Conservation (phyloP, 2,888 invertebrate species). For the Junonia oenone region DNA sequence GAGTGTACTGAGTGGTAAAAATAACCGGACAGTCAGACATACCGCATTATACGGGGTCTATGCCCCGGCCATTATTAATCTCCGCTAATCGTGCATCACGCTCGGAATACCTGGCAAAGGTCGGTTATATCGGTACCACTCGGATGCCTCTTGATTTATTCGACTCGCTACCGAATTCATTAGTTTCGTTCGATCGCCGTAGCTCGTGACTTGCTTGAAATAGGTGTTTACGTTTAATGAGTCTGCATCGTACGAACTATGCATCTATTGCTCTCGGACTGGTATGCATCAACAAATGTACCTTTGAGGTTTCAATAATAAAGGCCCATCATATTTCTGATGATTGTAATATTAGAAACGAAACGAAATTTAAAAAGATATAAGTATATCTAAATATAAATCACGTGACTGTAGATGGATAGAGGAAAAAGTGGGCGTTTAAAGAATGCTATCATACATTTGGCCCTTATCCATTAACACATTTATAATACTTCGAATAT, state of each 20-base stretch:
- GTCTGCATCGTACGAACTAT: neutral
- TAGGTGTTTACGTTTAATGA: neutral
- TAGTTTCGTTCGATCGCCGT: conserved; percentile 23
- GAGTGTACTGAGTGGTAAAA: neutral
- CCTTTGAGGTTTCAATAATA: no score
- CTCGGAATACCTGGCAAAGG: conserved; percentile 29
- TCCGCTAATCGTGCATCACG: conserved; percentile 27
- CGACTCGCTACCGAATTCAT: conserved; percentile 24
- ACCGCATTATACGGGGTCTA: conserved; percentile 19
- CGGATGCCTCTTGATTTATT: conserved; percentile 28
- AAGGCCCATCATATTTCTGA: no score
- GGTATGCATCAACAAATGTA: neutral
- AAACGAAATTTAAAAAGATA: neutral
- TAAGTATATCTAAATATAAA: neutral
- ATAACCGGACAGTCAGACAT: neutral
- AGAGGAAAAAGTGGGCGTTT: neutral
- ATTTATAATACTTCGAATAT: neutral
- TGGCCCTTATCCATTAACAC: conserved; percentile 11
- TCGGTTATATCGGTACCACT: conserved; percentile 28
- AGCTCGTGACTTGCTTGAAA: neutral
- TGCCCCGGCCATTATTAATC: conserved; percentile 26
- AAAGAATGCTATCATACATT: neutral
- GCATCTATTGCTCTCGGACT: neutral
- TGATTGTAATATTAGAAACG: no score
- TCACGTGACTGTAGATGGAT: neutral